These are phyloP conservation scores for Pseudoatta argentina DNA, from an alignment of 1,140 invertebrate genomes.

Conservation along the genomic window DNA sequence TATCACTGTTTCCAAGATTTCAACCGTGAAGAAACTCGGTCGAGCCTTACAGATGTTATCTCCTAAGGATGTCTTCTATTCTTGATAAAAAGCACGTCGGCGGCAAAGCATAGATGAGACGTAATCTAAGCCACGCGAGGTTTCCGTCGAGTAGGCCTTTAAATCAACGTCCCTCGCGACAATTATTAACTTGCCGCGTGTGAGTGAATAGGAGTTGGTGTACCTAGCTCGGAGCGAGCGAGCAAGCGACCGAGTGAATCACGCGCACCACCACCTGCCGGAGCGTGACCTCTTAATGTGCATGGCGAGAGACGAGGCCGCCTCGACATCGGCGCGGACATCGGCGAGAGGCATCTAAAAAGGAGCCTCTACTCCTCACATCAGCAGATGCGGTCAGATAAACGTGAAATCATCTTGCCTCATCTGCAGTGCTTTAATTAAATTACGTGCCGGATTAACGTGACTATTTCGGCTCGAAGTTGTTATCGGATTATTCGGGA, in stretches of 20 bases:
- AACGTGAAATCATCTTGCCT: slow-evolving; percentile 22
- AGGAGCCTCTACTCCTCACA: not conserved
- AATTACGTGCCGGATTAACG: slow-evolving; percentile 18
- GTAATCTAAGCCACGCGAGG: slow-evolving; percentile 67
- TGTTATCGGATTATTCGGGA: not conserved
- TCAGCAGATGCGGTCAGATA: slow-evolving; percentile 8
- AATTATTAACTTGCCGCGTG: slow-evolving; percentile 77
- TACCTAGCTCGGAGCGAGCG: slow-evolving; percentile 70
- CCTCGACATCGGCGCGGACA: slow-evolving; percentile 57
- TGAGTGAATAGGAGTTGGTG: slow-evolving; percentile 73
- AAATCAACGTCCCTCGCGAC: slow-evolving; percentile 78
- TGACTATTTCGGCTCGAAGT: not conserved
- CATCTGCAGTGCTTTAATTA: slow-evolving; percentile 24
- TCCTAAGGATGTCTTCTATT: not conserved
- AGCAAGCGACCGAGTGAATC: slow-evolving; percentile 76
- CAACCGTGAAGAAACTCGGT: not conserved
- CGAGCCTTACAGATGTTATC: slow-evolving; percentile 20
- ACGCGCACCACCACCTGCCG: slow-evolving; percentile 81
- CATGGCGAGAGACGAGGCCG: slow-evolving; percentile 68
- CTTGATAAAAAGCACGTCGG: slow-evolving; percentile 55
- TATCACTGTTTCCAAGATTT: slow-evolving; percentile 12
- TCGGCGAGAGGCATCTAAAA: not conserved
- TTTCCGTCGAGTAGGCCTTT: slow-evolving; percentile 59
- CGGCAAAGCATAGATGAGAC: slow-evolving; percentile 15
- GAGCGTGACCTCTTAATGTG: slow-evolving; percentile 82